Conservation (phyloP, 2,797 vertebrate species). For the Tarsius wallacei region DNA sequence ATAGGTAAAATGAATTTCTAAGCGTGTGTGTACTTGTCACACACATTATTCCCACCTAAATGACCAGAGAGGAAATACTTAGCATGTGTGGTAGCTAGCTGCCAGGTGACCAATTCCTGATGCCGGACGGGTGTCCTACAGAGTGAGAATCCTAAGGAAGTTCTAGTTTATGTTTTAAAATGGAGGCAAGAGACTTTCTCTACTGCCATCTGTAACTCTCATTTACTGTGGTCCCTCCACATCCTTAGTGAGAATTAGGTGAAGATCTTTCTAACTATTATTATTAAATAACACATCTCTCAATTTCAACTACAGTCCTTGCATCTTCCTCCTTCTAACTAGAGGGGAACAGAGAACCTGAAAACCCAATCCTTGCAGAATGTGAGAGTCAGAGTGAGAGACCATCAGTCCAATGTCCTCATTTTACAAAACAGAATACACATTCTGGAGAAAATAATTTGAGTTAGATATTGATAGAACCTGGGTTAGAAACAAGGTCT, state of each 20-base stretch:
- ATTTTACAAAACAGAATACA: background rate
- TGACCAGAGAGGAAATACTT: background rate
- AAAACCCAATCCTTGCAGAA: background rate
- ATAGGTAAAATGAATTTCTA: background rate
- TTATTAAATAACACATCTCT: background rate
- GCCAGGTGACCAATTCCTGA: background rate
- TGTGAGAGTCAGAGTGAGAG: background rate
- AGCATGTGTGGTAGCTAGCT: background rate
- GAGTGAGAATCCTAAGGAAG: background rate
- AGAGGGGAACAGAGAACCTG: background rate
- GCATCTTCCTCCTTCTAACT: background rate
- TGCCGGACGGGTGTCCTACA: background rate
- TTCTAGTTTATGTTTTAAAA: background rate
- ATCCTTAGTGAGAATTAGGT: background rate
- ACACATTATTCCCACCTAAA: background rate
- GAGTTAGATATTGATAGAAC: background rate
- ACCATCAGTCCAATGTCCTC: background rate
- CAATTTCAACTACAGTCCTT: background rate
- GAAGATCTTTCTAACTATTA: background rate
- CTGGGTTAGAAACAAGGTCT: background rate
- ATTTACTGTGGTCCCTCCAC: fast-evolving
- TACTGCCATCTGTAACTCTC: background rate
- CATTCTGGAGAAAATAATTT: background rate
- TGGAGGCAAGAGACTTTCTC: background rate
- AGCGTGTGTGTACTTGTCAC: background rate